Base-by-base conservation (phyloP, 1,140 invertebrate genomes). In the Rhizoglyphus robini region DNA sequence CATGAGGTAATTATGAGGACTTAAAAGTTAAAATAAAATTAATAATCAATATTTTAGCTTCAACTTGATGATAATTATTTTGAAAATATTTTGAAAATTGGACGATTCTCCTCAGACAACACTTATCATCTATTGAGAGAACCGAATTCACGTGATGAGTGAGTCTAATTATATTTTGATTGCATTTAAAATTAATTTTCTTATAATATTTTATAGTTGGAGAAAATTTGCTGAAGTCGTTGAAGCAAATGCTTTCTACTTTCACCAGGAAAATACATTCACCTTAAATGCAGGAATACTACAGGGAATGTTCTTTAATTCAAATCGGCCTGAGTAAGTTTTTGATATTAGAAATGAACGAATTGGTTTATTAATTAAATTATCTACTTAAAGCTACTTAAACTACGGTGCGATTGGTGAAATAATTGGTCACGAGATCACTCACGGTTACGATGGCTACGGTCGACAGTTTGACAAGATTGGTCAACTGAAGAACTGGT, bases 231-330 rank as follows among this genome's bases (percentile, higher is more conserved):
- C 84, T 23, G 78, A 82, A 23, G 84, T 86, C 1, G 86, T 87
- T 2, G 79, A 88, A 68, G 87, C 89, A 54, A 89, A 90, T 73
- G 87, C 87, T 0, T 89, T 85, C 74, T 90, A 90, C 72, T 86
- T 85, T 5, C 83, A 86, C 2, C 81, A 86, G 5, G 87, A 89
- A 70, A 89, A 90, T 71, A 87, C 85, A 70, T 89, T 90, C 70
- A 86, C 87, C 74, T 89, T 92, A 75, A 90, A 90, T 0, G 88
- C 90, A 66, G 90, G 89, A 64, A 89, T 93, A 68, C 79, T 95
- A 3, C 88, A 92, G 79, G 88, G 88, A 15, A 81, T 84, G n/a
- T 94, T 93, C 78, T 93, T 90, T 75, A 83, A 82, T 49, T 83
- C 83, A 34, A 82, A 88, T 61, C 81, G 88, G 34, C 90, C 90